A percentile compares a stretch with the other conserved stretches of the same genome.
Evolutionary conservation across 2,797 vertebrate genomes (phyloP).

Genomic region (Crossoptilon crossoptilon): DNA sequence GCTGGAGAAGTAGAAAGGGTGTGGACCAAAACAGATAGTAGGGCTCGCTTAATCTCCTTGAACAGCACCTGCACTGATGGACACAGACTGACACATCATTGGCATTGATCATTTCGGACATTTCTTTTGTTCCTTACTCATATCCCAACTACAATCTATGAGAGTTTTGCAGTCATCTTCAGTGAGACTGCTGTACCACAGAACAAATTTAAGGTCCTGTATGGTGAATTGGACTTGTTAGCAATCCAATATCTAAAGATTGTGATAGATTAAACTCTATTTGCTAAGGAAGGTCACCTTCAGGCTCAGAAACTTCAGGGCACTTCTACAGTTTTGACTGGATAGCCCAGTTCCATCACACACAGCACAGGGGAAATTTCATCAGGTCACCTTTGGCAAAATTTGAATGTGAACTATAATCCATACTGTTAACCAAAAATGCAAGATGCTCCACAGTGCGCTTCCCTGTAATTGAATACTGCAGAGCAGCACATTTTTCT

Average conservation of each 20-base stretch:
- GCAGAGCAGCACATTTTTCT: not conserved
- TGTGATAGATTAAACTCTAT: not conserved
- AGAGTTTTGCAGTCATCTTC: not conserved
- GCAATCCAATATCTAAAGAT: not conserved
- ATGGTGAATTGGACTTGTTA: not conserved
- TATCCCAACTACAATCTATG: not conserved
- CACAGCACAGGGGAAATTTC: not conserved
- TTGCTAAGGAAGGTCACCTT: not conserved
- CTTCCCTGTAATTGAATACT: not conserved
- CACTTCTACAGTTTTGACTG: not conserved
- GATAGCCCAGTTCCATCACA: not conserved
- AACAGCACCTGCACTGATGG: not conserved
- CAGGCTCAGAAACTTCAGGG: not conserved
- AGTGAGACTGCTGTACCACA: not conserved
- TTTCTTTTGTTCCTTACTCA: not conserved
- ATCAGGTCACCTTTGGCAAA: not conserved
- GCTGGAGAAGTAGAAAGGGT: not conserved
- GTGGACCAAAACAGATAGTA: not conserved
- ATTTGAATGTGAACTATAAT: not conserved
- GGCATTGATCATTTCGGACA: not conserved
- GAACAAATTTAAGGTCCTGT: not conserved
- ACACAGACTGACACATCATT: not conserved
- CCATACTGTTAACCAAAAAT: not conserved
- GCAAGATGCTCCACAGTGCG: not conserved
- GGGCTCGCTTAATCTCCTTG: not conserved